Percentiles rank a stretch among this genome's conserved stretches.
phyloP scores from a whole-genome alignment of 2,888 invertebrate genomes.

The Pegoplata infirma region DNA sequence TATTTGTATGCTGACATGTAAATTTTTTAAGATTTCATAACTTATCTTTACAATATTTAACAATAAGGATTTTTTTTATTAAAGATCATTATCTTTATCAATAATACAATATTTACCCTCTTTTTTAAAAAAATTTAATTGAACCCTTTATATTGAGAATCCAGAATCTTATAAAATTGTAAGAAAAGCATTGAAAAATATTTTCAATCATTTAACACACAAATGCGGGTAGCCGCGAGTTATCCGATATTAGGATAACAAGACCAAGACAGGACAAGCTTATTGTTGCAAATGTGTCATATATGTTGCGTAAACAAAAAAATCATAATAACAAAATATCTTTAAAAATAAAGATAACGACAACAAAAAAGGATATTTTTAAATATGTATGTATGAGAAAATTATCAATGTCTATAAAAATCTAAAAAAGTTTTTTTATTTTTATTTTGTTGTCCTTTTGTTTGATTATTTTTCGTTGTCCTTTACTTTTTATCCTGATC shows the following conservation, averaged over 20 bases:
- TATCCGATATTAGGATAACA: constrained; percentile 73
- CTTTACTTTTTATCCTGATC: constrained; percentile 64
- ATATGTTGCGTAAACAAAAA: constrained; percentile 33
- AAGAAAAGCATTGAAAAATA: constrained; percentile 44
- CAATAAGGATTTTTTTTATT: constrained; percentile 3
- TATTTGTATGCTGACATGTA: not conserved
- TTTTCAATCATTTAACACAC: constrained; percentile 31
- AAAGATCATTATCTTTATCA: constrained; percentile 50
- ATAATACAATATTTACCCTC: constrained; percentile 45
- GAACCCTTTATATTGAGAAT: constrained; percentile 16
- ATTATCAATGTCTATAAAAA: not conserved
- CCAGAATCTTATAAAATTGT: constrained; percentile 16
- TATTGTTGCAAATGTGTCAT: constrained; percentile 37
- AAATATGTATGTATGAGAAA: constrained; percentile 9
- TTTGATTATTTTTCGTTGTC: constrained; percentile 27
- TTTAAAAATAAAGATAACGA: not conserved
- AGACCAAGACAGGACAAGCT: constrained; percentile 39
- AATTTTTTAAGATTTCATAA: not conserved
- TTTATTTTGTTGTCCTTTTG: constrained; percentile 46
- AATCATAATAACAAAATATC: not conserved
- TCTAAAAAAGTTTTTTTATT: no score
- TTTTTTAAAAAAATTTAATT: constrained; percentile 19
- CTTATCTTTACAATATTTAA: not conserved
- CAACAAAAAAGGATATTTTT: not conserved
- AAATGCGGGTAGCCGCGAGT: constrained; percentile 70